Percentiles rank a stretch among this genome's conserved stretches.
Evolutionary conservation across 2,797 vertebrate species (phyloP).

Genomic region (Sebastes oblongus): DNA sequence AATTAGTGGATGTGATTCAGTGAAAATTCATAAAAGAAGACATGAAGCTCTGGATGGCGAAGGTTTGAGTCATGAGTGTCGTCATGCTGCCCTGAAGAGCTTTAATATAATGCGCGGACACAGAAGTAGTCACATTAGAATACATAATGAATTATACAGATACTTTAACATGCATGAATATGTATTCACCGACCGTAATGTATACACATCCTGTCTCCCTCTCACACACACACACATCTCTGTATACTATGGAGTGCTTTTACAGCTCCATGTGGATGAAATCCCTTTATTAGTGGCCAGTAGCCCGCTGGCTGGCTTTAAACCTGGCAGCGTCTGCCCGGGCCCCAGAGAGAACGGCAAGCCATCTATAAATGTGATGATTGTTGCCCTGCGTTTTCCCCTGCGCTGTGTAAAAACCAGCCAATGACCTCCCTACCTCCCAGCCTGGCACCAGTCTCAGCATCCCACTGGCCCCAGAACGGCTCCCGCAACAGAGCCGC

Average conservation of each 20-base stretch:
- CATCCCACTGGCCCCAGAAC: constrained; percentile 60
- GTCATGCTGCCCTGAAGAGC: constrained; percentile 9
- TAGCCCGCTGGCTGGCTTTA: constrained; percentile 69
- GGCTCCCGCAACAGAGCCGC: constrained; percentile 43
- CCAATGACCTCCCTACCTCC: constrained; percentile 57
- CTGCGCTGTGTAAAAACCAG: constrained; percentile 42
- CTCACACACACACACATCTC: constrained; percentile 15
- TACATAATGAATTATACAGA: constrained; percentile 22
- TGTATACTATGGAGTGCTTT: constrained; percentile 28
- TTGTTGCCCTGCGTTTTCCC: constrained; percentile 66
- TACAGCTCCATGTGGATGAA: constrained; percentile 58
- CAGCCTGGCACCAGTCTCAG: constrained; percentile 54
- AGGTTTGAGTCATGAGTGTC: constrained; percentile 40
- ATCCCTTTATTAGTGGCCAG: constrained; percentile 69
- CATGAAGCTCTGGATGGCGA: constrained; percentile 33
- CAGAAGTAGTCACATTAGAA: constrained; percentile 7
- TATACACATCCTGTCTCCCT: background rate
- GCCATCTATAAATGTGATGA: constrained; percentile 69
- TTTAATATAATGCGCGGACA: background rate
- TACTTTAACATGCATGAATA: constrained; percentile 5
- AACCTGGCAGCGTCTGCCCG: constrained; percentile 48
- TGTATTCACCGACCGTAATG: background rate
- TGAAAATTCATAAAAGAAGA: constrained; percentile 63
- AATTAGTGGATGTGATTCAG: constrained; percentile 59
- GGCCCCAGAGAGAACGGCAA: constrained; percentile 36